Conservation (phyloP, 2,797 vertebrate species). For the Pteronotus mesoamericanus region DNA sequence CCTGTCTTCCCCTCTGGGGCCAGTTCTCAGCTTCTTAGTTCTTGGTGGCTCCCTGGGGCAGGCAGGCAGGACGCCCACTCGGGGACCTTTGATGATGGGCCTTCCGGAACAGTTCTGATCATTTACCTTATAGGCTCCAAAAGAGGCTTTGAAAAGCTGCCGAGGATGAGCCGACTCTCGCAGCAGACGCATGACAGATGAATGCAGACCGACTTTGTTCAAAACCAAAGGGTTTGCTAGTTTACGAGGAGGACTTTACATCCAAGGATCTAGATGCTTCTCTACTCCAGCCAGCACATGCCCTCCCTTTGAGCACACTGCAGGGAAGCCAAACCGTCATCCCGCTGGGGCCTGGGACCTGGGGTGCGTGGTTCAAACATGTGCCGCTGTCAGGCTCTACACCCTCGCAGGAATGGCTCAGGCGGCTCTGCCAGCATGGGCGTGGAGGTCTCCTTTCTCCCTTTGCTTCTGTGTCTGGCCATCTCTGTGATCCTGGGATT, state of each 20-base stretch:
- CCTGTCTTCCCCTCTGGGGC: neutral
- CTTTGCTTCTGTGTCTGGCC: neutral
- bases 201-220: rapidly evolving
- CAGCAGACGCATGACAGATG: too few relatives aligned
- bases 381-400: rapidly evolving
- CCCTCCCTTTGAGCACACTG: rapidly evolving
- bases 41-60: neutral
- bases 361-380: too few relatives aligned
- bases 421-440: neutral
- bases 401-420: neutral
- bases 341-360: neutral
- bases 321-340: neutral
- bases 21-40: neutral
- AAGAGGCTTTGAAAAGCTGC: neutral
- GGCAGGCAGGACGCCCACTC: neutral
- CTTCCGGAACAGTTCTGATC: neutral
- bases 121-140: neutral
- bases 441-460: neutral
- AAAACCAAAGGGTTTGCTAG: neutral
- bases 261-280: neutral
- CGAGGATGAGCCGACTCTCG: neutral
- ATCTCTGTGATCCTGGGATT: neutral
- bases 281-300: neutral
- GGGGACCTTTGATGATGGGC: neutral
- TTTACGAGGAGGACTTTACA: neutral